Evolutionary conservation across 2,888 invertebrate species (phyloP).

Genomic region (Hydroisotoma schaefferi): DNA sequence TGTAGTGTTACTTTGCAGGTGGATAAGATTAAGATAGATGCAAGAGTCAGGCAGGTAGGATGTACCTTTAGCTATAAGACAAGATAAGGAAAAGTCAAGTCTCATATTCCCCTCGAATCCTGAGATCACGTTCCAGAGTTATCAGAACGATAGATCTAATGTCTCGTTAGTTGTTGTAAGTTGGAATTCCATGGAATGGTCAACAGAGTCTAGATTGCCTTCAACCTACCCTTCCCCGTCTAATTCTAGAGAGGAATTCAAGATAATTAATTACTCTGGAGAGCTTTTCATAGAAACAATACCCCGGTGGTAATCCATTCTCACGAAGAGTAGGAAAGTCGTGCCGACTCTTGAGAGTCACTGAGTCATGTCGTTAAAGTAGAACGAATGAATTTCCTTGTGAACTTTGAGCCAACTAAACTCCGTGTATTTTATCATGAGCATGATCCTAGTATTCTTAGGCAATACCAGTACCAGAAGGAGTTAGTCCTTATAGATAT

Average conservation of each 20-base stretch:
- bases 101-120: constrained; percentile 1
- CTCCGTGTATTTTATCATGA: too few relatives aligned
- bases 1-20: not conserved
- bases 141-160: constrained; percentile 4
- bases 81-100: too few relatives aligned
- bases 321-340: constrained; percentile 21
- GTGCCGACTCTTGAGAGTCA: constrained; percentile 15
- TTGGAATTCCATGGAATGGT: constrained; percentile 6
- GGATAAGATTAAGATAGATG: not conserved
- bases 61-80: too few relatives aligned
- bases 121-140: constrained; percentile 12
- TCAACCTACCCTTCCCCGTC: too few relatives aligned
- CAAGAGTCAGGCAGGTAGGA: too few relatives aligned
- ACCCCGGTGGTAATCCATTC: constrained; percentile 9
- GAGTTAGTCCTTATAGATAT: too few relatives aligned
- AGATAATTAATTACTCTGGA: constrained; percentile 14
- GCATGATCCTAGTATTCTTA: too few relatives aligned
- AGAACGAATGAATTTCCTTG: constrained; percentile 10
- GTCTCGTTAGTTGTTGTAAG: constrained; percentile 3
- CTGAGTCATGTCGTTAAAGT: constrained; percentile 13
- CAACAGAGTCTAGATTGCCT: not conserved
- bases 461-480: too few relatives aligned
- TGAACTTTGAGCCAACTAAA: too few relatives aligned
- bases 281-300: constrained; percentile 16
- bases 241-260: constrained; percentile 8